phyloP scores from a whole-genome alignment of 2,888 invertebrate genomes.

The Mystacides longicornis region DNA sequence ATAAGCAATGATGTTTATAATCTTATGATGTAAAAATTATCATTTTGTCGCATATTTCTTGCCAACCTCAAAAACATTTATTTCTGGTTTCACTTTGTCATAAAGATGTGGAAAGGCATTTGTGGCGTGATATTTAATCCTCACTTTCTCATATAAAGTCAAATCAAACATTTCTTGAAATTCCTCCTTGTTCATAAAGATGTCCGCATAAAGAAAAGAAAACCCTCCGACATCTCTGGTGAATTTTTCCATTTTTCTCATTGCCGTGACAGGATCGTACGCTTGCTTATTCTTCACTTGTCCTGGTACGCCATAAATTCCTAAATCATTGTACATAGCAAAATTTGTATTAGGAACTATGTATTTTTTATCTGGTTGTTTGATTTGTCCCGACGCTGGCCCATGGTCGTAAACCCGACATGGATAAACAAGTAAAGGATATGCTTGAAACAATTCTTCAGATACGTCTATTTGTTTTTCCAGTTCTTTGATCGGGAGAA shows the following conservation, averaged over 20 bases:
- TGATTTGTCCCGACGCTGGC: slow-evolving; percentile 50
- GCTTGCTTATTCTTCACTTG: slow-evolving; percentile 51
- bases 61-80: slow-evolving; percentile 55
- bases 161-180: slow-evolving; percentile 64
- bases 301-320: slow-evolving; percentile 62
- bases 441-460: slow-evolving; percentile 55
- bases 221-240: slow-evolving; percentile 60
- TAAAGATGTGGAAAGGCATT: slow-evolving; percentile 58
- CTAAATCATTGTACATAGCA: slow-evolving; percentile 64
- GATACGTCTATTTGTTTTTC: slow-evolving; percentile 56
- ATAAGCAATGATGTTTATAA: too few species aligned
- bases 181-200: slow-evolving; percentile 58
- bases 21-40: background rate
- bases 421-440: slow-evolving; percentile 62
- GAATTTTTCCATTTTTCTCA: slow-evolving; percentile 64
- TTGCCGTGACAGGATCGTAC: slow-evolving; percentile 57
- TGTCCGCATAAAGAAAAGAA: slow-evolving; percentile 63
- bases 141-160: slow-evolving; percentile 52
- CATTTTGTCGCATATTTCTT: slow-evolving; percentile 29
- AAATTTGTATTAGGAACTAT: slow-evolving; percentile 57
- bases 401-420: slow-evolving; percentile 60
- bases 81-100: slow-evolving; percentile 60
- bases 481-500: slow-evolving; percentile 56
- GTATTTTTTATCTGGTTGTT: slow-evolving; percentile 48
- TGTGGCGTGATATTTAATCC: slow-evolving; percentile 51